Percentiles rank a stretch among this genome's conserved stretches.
These are phyloP conservation scores for Calephelis nemesis DNA, from an alignment of 1,140 invertebrate species.

Conservation along the genomic window DNA sequence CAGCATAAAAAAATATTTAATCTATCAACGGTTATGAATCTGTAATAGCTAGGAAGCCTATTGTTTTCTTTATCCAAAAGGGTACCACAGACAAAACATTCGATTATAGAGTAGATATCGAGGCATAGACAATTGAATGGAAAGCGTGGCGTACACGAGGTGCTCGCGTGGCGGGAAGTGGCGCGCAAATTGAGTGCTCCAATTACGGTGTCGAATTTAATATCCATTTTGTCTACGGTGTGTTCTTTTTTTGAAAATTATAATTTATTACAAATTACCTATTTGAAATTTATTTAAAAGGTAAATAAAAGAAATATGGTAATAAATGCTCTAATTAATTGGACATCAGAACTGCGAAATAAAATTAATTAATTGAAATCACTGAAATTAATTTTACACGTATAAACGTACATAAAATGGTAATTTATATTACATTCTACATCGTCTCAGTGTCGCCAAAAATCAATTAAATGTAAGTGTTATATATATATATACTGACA, in stretches of 20 bases:
- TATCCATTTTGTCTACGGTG: constrained; percentile 33
- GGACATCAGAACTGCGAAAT: no score
- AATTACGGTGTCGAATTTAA: constrained; percentile 67
- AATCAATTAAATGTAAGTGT: no score
- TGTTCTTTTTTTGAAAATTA: constrained; percentile 22
- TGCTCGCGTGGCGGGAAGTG: constrained; percentile 57
- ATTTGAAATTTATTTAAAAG: no score
- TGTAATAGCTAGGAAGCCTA: constrained; percentile 31
- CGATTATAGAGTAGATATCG: constrained; percentile 47
- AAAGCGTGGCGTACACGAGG: constrained; percentile 36
- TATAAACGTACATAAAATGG: no score
- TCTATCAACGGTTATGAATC: constrained; percentile 38
- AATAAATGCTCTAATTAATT: no score
- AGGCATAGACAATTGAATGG: constrained; percentile 59
- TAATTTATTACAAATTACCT: background rate
- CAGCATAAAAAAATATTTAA: constrained; percentile 15
- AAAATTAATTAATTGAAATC: no score
- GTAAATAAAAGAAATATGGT: no score
- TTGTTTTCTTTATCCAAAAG: constrained; percentile 47
- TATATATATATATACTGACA: no score
- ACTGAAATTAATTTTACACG: no score
- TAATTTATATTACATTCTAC: no score
- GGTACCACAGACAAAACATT: constrained; percentile 57
- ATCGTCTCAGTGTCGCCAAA: no score
- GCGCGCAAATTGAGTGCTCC: constrained; percentile 74